Base-by-base conservation (phyloP, 92 coral and sea anemone species). In the Palythoa grandiflora region DNA sequence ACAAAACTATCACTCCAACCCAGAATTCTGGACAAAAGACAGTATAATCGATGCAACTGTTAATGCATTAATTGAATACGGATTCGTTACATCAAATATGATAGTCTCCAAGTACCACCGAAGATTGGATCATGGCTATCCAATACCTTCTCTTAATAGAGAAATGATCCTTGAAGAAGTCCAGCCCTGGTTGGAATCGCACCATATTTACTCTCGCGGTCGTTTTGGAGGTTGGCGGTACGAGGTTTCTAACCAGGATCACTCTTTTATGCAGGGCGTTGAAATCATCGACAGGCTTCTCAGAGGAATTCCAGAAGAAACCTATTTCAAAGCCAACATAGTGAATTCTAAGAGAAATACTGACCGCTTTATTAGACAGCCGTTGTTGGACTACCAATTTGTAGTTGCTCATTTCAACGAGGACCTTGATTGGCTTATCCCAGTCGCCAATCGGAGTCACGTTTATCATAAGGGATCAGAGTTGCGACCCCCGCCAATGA, bases 171-270 rank as follows among this genome's bases (percentile, higher is more conserved):
- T 93, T 2, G 14, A 54, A 40, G 71, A 53, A 4, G 71, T 93
- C 21, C 95, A 91, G 57, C 93, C 90, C 9, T 93, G 95, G 95
- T 17, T 93, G 52, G 79, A 93, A 54, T 84, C 93, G 3, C 71
- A 91, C 12, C 65, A 63, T 20, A 85, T 93, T 61, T 91, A 57
- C 87, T 93, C 93, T 1, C 93, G 95, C 1, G 95, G 95, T 35
- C 87, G 95, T 28, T 93, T 93, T 79, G 95, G 95, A 21, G 95
- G 95, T 6, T 93, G 95, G 95, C 88, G 90, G 15, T 93, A 93
- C 38, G 95, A 93, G 55, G 95, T 92, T 10, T 55, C 91, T 12
- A 92, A 87, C 38, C 95, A 92, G 78, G 95, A 92, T 65, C 95
- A 93, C 80, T 93, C 95, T 39, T 88, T 93, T 12, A 91, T 93